Base-by-base conservation (phyloP, 92 coral and sea anemone species). In the Porites evermanni region DNA sequence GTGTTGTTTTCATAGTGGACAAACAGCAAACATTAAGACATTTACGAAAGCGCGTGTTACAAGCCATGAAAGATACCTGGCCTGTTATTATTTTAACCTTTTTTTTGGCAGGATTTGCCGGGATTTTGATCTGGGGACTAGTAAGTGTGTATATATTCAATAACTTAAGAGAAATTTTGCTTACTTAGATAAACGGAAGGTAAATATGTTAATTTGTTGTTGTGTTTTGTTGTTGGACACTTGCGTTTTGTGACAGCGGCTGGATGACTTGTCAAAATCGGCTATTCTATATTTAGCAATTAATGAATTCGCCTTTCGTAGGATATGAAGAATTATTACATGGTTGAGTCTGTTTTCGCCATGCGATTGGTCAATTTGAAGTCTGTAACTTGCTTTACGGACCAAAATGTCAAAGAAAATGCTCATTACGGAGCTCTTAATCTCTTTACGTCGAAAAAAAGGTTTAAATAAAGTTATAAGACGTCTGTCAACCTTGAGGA, bases 41-140 rank as follows among this genome's bases (percentile, higher is more conserved):
- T 12, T 66, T 24, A 66, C 53, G 77, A 17, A 60, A 64, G 17
- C 29, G 19, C 21, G 84, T 85, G 17, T 38, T 29, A 44, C 64
- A 38, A 16, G 79, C 65, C 20, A 79, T 85, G 75, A 23, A 77
- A 60, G 66, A 85, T 10, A 85, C 89, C 12, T 85, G 89, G 89
- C 89, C 89, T 1, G 70, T 85, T n/a, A 9, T 85, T 66, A 70
- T 78, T 2, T 20, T 77, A 19, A 77, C 84, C 8, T 12, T 85
- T 2, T 51, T 78, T 29, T 60, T 86, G 59, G 68, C 89, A 0
- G 84, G 84, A 1, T 52, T 65, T 10, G 89, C 89, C 3, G 84
- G 89, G 10, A 23, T 86, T 12, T 2, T 79, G 7, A 21, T 86
- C 11, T 86, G 89, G 84, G 78, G 67, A 17, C 51, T 86, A 84